Base-by-base conservation (phyloP, 1,140 invertebrate species). In the Spodoptera litura region DNA sequence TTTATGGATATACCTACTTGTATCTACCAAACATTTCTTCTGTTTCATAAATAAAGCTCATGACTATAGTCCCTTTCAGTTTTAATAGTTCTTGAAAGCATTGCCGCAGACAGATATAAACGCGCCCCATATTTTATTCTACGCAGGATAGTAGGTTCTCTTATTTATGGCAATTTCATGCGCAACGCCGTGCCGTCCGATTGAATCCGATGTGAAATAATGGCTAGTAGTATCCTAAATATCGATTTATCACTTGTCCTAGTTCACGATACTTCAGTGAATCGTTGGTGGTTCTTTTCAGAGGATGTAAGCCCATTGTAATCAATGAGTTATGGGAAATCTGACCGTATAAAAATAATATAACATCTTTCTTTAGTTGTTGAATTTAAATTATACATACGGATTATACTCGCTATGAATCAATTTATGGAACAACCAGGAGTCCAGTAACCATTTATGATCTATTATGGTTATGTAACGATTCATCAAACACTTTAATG, bases 121-220 rank as follows among this genome's bases (percentile, higher is more conserved):
- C 64, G 44, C 64, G 64, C 25, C 44, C 44, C 49, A 52, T 68
- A 68, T 68, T 51, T 68, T 68, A 68, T 68, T 68, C 64, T 15
- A 35, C 27, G 64, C 52, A 68, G 64, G 64, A 52, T 52, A 52
- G 15, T 5, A 13, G 6, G 20, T 20, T 64, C n/a, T 44, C 38
- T 68, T 68, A 68, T 68, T 68, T 68, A 68, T 68, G 64, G 61
- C 25, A 68, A 11, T 25, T 68, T 68, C 64, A 68, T 20, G 61
- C 49, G 20, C 27, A 52, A 68, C 64, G 51, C 49, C 20, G 20
- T 35, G 38, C 25, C 20, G 20, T 20, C 49, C 64, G 64, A 68
- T 68, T 68, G 64, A 68, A 68, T 68, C 64, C 49, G 49, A 15
- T 52, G 64, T 49, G 49, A 68, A 68, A n/a, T 64, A 64, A 64